Evolutionary conservation across 2,797 vertebrate genomes (phyloP).

Genomic region (Carduelis carduelis): DNA sequence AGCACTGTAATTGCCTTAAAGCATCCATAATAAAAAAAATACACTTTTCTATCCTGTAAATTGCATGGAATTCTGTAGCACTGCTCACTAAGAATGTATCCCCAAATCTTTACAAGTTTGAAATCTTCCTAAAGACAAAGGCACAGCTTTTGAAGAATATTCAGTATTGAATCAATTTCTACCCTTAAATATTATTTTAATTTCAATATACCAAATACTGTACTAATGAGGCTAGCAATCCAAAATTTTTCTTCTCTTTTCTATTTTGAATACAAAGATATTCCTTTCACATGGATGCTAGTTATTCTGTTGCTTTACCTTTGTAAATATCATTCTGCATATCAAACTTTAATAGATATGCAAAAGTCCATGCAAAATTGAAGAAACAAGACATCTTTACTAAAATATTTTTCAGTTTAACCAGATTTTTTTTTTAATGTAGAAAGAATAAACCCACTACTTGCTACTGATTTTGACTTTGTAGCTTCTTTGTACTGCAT

Average conservation of each 20-base stretch:
- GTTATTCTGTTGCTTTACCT: not conserved
- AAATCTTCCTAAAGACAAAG: not conserved
- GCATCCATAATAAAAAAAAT: not conserved
- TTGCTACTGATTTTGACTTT: conserved; percentile 11
- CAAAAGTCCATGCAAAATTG: not conserved
- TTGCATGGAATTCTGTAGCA: not conserved
- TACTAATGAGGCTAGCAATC: not conserved
- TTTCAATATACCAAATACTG: not conserved
- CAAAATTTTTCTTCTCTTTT: not conserved
- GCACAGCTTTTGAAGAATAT: not conserved
- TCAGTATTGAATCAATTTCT: not conserved
- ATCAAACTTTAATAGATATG: not conserved
- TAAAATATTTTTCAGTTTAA: not conserved
- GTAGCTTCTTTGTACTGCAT: not conserved
- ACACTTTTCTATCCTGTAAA: not conserved
- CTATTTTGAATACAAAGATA: not conserved
- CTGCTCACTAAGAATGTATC: not conserved
- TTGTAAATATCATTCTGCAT: not conserved
- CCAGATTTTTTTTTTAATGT: not conserved
- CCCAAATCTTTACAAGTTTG: not conserved
- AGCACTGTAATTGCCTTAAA: not conserved
- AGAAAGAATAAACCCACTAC: not conserved
- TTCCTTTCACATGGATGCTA: not conserved
- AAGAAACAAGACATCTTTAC: not conserved
- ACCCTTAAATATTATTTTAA: not conserved